These are phyloP conservation scores for Oryzias sinensis DNA, from an alignment of 2,797 vertebrate species.

Conservation along the genomic window DNA sequence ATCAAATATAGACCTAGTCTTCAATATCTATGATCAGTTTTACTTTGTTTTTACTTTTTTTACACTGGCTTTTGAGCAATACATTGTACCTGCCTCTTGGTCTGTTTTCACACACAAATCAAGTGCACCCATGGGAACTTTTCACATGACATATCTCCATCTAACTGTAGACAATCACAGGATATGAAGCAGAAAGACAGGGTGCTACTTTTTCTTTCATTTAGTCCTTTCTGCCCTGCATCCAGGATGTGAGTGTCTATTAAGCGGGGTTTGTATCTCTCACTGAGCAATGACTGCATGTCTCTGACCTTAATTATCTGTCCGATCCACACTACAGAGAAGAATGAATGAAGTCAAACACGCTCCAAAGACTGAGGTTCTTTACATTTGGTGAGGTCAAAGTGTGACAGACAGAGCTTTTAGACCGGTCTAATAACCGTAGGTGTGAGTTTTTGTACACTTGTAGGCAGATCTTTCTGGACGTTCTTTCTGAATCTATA, in stretches of 20 bases:
- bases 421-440: constrained; percentile 76
- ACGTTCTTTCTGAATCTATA: constrained; percentile 43
- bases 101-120: not conserved
- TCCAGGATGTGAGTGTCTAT: constrained; percentile 51
- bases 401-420: constrained; percentile 70
- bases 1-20: not conserved
- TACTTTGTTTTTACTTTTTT: no score
- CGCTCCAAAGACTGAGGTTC: constrained; percentile 66
- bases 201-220: constrained; percentile 31
- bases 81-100: not conserved
- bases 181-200: constrained; percentile 12
- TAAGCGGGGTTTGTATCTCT: constrained; percentile 64
- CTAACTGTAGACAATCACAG: not conserved
- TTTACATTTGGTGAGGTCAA: constrained; percentile 60
- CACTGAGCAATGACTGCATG: constrained; percentile 75
- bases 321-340: constrained; percentile 73
- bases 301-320: constrained; percentile 79
- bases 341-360: constrained; percentile 63
- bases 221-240: constrained; percentile 23
- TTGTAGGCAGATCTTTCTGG: constrained; percentile 36
- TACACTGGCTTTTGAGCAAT: not conserved
- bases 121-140: not conserved
- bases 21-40: not conserved
- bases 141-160: not conserved
- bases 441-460: constrained; percentile 68